These are phyloP conservation scores for Petaurus breviceps DNA, from an alignment of 2,113 vertebrate species.

Conservation along the genomic window DNA sequence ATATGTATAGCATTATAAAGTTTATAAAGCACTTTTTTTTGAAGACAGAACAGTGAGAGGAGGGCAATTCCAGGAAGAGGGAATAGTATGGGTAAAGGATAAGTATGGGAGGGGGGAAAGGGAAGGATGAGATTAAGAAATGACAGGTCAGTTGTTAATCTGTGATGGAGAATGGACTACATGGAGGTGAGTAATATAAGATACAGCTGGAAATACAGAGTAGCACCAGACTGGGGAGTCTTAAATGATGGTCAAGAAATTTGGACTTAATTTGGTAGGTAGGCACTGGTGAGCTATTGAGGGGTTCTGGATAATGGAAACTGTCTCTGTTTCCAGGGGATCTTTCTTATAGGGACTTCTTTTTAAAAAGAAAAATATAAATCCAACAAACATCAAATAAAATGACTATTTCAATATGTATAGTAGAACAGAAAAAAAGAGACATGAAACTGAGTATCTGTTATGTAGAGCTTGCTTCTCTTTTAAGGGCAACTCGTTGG, in stretches of 20 bases:
- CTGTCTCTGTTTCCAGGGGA: not conserved
- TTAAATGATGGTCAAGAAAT: not conserved
- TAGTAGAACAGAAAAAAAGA: not conserved
- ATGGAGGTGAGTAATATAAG: not conserved
- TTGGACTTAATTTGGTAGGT: not conserved
- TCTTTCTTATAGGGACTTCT: not conserved
- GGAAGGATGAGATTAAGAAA: not conserved
- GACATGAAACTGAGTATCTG: not conserved
- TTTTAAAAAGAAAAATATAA: not conserved
- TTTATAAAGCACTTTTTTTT: not conserved
- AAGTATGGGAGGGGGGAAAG: not conserved
- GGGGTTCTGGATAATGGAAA: not conserved
- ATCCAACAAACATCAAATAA: not conserved
- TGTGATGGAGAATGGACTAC: not conserved
- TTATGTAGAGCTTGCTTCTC: not conserved
- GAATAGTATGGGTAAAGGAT: not conserved
- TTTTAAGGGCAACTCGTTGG: not conserved
- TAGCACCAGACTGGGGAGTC: not conserved
- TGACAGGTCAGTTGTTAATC: not conserved
- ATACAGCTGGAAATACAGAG: not conserved
- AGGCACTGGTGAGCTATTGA: not conserved
- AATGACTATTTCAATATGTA: not conserved
- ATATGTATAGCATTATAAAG: not conserved
- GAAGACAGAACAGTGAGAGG: not conserved
- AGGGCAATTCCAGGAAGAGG: not conserved